phyloP scores from a whole-genome alignment of 1,140 invertebrate species.

The Patella vulgata region DNA sequence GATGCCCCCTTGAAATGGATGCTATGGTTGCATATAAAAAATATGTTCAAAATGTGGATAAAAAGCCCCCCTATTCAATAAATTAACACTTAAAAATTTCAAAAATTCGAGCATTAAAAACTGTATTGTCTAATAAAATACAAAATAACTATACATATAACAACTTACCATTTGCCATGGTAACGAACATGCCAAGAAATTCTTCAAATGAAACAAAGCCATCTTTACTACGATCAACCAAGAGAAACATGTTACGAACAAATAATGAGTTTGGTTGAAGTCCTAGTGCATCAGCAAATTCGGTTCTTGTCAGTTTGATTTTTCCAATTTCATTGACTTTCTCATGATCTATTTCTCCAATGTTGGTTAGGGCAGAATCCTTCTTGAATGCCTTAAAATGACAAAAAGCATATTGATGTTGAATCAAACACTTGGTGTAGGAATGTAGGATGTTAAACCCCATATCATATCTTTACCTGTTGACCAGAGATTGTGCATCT shows the following conservation, averaged over 20 bases:
- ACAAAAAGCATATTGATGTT: slow-evolving; percentile 2
- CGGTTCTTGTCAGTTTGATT: slow-evolving; percentile 68
- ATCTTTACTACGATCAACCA: slow-evolving; percentile 95
- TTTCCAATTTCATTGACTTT: slow-evolving; percentile 30
- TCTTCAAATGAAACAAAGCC: slow-evolving; percentile 97
- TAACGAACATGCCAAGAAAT: slow-evolving; percentile 93
- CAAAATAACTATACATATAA: too few species aligned
- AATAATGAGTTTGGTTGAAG: slow-evolving; percentile 97
- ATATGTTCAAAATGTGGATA: too few species aligned
- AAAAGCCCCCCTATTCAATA: too few species aligned
- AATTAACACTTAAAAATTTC: too few species aligned
- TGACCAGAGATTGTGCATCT: too few species aligned
- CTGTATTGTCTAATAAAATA: too few species aligned
- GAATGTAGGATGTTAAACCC: too few species aligned
- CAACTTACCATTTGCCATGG: slow-evolving; percentile 72
- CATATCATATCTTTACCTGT: too few species aligned
- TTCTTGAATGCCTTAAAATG: slow-evolving; percentile 31
- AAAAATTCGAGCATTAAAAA: too few species aligned
- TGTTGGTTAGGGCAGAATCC: background rate
- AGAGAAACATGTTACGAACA: slow-evolving; percentile 98
- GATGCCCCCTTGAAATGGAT: too few species aligned
- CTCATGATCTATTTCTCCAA: slow-evolving; percentile 17
- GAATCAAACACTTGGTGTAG: too few species aligned
- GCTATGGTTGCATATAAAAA: too few species aligned
- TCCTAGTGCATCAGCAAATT: slow-evolving; percentile 96